These are phyloP conservation scores for Lagopus leucura DNA, from an alignment of 2,113 vertebrate species.

Conservation along the genomic window DNA sequence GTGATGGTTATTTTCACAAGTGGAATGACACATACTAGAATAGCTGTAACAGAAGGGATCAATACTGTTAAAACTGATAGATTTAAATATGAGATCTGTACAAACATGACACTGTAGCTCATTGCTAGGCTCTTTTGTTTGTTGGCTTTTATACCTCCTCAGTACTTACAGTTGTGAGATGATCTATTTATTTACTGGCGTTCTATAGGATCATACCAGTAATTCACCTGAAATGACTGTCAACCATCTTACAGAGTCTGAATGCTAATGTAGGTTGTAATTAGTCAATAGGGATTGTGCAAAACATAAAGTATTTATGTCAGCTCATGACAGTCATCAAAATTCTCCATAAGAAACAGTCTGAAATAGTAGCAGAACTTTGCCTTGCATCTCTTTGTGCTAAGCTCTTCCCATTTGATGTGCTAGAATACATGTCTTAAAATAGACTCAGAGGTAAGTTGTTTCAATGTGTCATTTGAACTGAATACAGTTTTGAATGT, in stretches of 20 bases:
- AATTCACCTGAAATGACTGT: slow-evolving; percentile 52
- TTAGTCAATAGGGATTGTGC: slow-evolving; percentile 42
- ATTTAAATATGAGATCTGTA: not conserved
- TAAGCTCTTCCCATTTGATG: not conserved
- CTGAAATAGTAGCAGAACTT: slow-evolving; percentile 26
- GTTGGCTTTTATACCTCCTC: not conserved
- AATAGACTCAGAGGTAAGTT: not conserved
- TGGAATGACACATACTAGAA: not conserved
- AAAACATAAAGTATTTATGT: slow-evolving; percentile 43
- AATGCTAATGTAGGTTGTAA: slow-evolving; percentile 43
- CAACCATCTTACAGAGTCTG: not conserved
- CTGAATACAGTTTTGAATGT: not conserved
- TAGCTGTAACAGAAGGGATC: not conserved
- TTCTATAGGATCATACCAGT: not conserved
- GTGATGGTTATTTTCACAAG: not conserved
- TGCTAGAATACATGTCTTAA: not conserved
- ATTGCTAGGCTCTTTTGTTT: not conserved
- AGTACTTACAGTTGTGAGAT: not conserved
- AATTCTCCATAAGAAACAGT: not conserved
- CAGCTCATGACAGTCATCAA: not conserved
- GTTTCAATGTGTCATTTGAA: not conserved
- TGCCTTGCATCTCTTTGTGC: not conserved
- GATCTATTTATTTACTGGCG: slow-evolving; percentile 15
- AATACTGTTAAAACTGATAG: not conserved
- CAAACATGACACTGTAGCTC: not conserved